Evolutionary conservation across 1,140 invertebrate genomes (phyloP), one percentile per base, ranked within the genome.

Genomic region (Macrosteles quadrilineatus): DNA sequence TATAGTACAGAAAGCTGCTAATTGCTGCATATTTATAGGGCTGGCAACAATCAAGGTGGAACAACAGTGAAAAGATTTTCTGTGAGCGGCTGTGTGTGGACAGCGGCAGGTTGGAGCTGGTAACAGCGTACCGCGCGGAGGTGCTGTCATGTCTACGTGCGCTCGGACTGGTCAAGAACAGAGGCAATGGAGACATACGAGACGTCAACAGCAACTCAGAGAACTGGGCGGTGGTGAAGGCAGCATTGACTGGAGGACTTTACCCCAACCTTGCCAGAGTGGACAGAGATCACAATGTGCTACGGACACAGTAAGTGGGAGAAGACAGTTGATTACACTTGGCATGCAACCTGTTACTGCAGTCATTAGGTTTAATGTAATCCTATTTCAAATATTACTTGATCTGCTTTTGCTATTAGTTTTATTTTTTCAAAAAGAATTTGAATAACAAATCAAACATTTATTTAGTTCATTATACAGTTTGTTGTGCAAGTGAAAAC

Each of bases 201-300:
- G 88, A 90, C 73, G 82, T 93, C 2, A 98, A 98, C 82, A 79
- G 83, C 0, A 93, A 96, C 81, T 94, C 95, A 0, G 89, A 92
- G 75, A 94, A 92, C 80, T 98, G 95, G 95, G 87, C 92, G 17
- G 86, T 97, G 14, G 90, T 98, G 0, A 98, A 98, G 81, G 95
- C 94, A 1, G 92, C 93, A 2, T 77, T 98, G 2, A 88, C 89
- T 59, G 91, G 90, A 29, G 95, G 95, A 1, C 82, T 93, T 29
- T 98, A 97, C 83, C 95, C 96, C 0, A 94, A 95, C 76, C 80
- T 98, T 27, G 91, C 93, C 47, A 83, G 89, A 45, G 83, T 89
- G 9, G 87, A 90, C 75, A 75, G 85, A 31, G 83, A 87, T 64
- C 83, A 85, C 67, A 78, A 77, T 40, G 83, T 84, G 67, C 74